Conservation (phyloP, 1,140 invertebrate genomes). For the Conus ventricosus region DNA sequence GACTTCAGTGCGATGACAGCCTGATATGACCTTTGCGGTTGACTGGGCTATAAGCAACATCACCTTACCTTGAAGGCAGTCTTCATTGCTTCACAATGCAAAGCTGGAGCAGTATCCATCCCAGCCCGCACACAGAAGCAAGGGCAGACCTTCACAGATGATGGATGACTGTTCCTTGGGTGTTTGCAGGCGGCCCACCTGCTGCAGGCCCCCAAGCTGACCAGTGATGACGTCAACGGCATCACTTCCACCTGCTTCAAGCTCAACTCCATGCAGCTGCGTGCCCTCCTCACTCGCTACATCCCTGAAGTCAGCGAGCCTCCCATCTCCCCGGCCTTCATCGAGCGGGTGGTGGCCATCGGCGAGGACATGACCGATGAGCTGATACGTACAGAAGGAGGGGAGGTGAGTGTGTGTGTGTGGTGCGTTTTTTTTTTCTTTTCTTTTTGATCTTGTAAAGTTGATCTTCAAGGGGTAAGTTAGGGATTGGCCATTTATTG, state of each 20-base stretch:
- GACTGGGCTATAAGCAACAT: no score
- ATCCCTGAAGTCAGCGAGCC: constrained; percentile 82
- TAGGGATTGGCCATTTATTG: background rate
- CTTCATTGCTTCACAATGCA: no score
- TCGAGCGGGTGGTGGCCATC: constrained; percentile 79
- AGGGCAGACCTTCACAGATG: no score
- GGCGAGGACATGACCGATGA: constrained; percentile 96
- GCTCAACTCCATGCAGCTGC: constrained; percentile 95
- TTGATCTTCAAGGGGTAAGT: no score
- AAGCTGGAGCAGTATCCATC: no score
- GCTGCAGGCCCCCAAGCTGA: constrained; percentile 87
- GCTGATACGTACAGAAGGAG: constrained; percentile 77
- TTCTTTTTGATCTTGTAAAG: no score
- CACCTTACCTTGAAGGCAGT: no score
- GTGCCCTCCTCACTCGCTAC: constrained; percentile 86
- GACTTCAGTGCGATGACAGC: no score
- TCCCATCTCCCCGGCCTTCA: constrained; percentile 75
- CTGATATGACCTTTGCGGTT: no score
- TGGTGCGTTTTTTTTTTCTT: background rate
- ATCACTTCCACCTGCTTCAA: constrained; percentile 97
- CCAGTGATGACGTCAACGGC: constrained; percentile 91
- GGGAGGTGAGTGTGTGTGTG: constrained; percentile 78
- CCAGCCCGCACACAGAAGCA: no score
- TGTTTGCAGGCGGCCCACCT: constrained; percentile 75
- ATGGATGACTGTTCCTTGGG: background rate